Base-by-base conservation (phyloP, 1,140 invertebrate genomes). In the Drosophila pachea region DNA sequence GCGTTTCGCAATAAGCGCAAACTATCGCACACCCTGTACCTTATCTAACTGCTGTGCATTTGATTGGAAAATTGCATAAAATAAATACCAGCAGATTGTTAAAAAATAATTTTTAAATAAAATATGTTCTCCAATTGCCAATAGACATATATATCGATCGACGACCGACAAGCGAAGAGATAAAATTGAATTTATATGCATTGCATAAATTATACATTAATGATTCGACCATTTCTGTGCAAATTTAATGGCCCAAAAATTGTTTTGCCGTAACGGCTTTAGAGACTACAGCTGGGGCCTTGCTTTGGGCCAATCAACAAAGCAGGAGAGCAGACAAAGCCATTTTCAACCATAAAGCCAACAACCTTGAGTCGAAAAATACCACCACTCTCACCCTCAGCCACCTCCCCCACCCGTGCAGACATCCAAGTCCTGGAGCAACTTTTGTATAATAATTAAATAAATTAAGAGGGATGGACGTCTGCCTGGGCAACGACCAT, bases 371-470 rank as follows among this genome's bases (percentile, higher is more conserved):
- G 7, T 11, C 36, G 47, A 36, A 61, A 36, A 56, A 1, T 40
- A 8, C 2, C 31, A 4, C 29, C 43, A n/a, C 36, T 8, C 32
- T 22, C 53, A 36, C 7, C 36, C 45, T 16, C 50, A 22, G n/a
- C n/a, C n/a, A n/a, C n/a, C n/a, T n/a, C n/a, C 4, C 40, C 11
- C 38, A 48, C 22, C 55, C 35, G 32, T 45, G 52, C 68, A 22
- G 22, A 22, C 22, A 22, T 1, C 22, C 22, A 22, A 22, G 22
- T 22, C 74, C 31, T 40, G 58, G 31, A 55, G 58, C 52, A 62
- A 65, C 64, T 83, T 67, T 84, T 76, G 69, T 73, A 86, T 83
- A 79, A 83, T 79, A 79, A 84, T 84, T 83, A 84, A 83, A 83
- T 84, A 84, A 83, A 84, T 76, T 73, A 84, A 84, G 72, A 69